Conservation (phyloP, 2,113 vertebrate genomes). For the Rhynchomys soricoides region DNA sequence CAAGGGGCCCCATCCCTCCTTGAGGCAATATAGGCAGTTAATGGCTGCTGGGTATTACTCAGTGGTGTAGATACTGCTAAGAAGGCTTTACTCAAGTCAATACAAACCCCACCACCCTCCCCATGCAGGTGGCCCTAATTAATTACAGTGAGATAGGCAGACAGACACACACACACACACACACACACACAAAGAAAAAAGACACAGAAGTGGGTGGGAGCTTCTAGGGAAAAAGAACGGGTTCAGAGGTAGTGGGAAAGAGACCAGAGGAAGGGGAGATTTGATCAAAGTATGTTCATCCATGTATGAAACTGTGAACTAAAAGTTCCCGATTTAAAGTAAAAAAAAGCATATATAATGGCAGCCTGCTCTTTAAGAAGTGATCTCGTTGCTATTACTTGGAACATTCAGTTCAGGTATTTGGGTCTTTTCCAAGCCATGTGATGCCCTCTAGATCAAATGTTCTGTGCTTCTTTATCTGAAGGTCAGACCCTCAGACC, state of each 20-base stretch:
- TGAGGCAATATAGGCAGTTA: background rate
- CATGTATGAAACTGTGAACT: no score
- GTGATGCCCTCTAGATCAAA: constrained; percentile 61
- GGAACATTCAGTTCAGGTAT: background rate
- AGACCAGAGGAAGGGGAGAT: no score
- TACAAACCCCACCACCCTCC: background rate
- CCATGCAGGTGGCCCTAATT: background rate
- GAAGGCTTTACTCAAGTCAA: background rate
- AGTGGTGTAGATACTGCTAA: background rate
- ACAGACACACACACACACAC: background rate
- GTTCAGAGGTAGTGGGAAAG: no score
- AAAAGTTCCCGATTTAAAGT: background rate
- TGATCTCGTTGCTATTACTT: background rate
- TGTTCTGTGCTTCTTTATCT: background rate
- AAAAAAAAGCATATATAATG: background rate
- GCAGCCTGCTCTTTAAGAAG: background rate
- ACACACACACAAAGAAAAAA: background rate
- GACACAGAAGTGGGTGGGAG: no score
- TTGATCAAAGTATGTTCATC: background rate
- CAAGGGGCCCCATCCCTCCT: background rate
- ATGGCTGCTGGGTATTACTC: background rate
- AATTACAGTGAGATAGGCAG: background rate
- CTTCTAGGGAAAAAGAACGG: background rate
- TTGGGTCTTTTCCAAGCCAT: background rate
- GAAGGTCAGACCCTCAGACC: constrained; percentile 58